A percentile compares a stretch with the other conserved stretches of the same genome.
Evolutionary conservation across 2,888 invertebrate species (phyloP).

Genomic region (Melanostoma mellinum): DNA sequence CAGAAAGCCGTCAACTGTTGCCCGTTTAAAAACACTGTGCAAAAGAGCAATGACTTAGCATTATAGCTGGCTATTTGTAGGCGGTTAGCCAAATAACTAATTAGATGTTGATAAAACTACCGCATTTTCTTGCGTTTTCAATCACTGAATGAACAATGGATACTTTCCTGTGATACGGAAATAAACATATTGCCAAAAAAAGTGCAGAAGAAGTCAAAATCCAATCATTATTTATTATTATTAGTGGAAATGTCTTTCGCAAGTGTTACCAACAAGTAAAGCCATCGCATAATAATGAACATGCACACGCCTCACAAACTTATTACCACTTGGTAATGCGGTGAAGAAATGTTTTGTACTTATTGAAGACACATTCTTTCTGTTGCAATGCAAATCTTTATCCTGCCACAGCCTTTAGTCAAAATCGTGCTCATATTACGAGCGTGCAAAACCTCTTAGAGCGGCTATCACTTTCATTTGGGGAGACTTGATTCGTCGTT

Average conservation of each 20-base stretch:
- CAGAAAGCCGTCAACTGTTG: no score
- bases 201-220: background rate
- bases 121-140: no score
- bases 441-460: conserved; percentile 58
- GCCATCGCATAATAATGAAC: background rate
- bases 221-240: background rate
- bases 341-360: conserved; percentile 48
- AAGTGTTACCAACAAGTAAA: conserved; percentile 23
- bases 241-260: background rate
- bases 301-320: conserved; percentile 21
- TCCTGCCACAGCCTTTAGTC: conserved; percentile 9
- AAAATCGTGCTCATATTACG: conserved; percentile 62
- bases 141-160: no score
- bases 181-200: no score
- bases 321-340: conserved; percentile 43
- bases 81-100: no score
- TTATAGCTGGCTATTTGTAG: no score
- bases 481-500: conserved; percentile 36
- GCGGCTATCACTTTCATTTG: conserved; percentile 68
- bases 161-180: no score
- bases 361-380: conserved; percentile 37
- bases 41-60: no score
- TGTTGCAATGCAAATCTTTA: conserved; percentile 15
- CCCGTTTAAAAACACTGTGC: no score
- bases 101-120: no score